A percentile compares a stretch with the other conserved stretches of the same genome.
Conservation (phyloP, 2,113 vertebrate genomes). For the Leptosomus discolor region DNA sequence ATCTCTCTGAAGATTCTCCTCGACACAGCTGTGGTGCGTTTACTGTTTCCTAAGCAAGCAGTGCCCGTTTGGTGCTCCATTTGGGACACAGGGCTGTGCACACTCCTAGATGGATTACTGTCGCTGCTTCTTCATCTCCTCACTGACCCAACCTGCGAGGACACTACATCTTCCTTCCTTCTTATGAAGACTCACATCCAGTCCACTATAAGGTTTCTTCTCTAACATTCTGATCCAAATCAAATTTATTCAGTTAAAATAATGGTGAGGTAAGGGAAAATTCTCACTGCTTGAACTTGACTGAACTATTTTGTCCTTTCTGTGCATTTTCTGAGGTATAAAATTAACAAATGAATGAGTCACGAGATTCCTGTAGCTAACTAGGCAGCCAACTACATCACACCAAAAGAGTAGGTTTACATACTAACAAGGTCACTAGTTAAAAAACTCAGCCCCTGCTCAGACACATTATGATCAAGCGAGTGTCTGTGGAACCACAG, state of each 20-base stretch:
- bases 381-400: background rate
- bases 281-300: background rate
- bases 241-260: background rate
- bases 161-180: background rate
- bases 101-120: background rate
- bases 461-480: background rate
- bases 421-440: background rate
- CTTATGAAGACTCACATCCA: background rate
- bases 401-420: background rate
- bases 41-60: background rate
- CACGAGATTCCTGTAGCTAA: background rate
- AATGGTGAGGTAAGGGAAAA: background rate
- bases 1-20: background rate
- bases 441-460: background rate
- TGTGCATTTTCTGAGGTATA: background rate
- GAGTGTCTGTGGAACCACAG: background rate
- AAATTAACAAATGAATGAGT: background rate
- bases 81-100: background rate
- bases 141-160: background rate
- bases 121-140: background rate
- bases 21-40: rapidly evolving
- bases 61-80: background rate
- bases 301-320: background rate
- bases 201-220: background rate
- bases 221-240: background rate